A percentile compares a stretch with the other conserved stretches of the same genome.
phyloP scores from a whole-genome alignment of 2,888 invertebrate species.

The Trimorus sp. region DNA sequence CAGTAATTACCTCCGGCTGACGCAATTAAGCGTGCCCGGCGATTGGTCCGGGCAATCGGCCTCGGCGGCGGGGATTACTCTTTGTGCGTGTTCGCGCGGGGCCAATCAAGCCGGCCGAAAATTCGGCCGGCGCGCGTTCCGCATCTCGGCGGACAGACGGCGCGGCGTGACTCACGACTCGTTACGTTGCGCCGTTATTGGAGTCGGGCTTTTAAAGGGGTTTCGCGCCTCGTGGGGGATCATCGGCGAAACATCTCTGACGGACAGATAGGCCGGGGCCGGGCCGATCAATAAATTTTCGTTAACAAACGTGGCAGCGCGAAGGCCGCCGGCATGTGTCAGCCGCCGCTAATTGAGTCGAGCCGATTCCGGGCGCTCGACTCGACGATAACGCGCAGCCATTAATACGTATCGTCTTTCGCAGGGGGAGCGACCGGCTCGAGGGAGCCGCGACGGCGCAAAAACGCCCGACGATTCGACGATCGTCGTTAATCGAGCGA shows the following conservation, averaged over 20 bases:
- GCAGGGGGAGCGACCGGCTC: constrained; percentile 1
- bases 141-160: too few species aligned
- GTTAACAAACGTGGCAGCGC: constrained; percentile 48
- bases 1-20: too few species aligned
- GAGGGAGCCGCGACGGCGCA: background rate
- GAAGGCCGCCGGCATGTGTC: constrained; percentile 47
- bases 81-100: constrained; percentile 18
- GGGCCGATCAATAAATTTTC: constrained; percentile 59
- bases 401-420: constrained; percentile 50
- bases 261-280: constrained; percentile 44
- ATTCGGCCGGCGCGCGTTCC: background rate
- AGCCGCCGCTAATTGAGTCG: constrained; percentile 62
- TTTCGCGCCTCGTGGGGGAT: constrained; percentile 34
- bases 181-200: constrained; percentile 47
- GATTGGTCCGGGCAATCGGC: too few species aligned
- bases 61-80: constrained; percentile 29
- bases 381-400: background rate
- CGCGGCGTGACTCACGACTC: constrained; percentile 44
- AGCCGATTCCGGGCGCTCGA: too few species aligned
- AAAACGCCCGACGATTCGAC: too few species aligned
- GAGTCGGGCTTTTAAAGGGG: constrained; percentile 51
- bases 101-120: constrained; percentile 14
- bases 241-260: constrained; percentile 54
- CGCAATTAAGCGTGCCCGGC: too few species aligned
- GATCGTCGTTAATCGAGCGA: constrained; percentile 7